Conservation (phyloP, 2,888 invertebrate species). For the Dastarcus helophoroides region DNA sequence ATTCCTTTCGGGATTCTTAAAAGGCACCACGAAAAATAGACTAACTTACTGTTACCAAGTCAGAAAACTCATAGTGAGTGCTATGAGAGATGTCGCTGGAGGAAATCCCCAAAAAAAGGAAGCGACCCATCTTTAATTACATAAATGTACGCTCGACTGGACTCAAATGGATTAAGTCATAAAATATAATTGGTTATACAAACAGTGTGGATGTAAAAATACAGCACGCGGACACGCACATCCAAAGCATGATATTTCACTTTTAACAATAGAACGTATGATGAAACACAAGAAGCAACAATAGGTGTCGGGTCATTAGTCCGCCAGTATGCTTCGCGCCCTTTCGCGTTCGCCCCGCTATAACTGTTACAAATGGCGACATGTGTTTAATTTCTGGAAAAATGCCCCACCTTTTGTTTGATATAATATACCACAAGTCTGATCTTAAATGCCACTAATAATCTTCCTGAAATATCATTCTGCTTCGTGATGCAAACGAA, state of each 20-base stretch:
- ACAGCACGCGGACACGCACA: constrained; percentile 21
- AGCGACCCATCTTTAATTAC: constrained; percentile 19
- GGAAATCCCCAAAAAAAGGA: constrained; percentile 5
- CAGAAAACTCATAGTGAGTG: too few species aligned
- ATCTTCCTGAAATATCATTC: not conserved
- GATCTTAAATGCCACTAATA: too few species aligned
- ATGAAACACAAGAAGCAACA: constrained; percentile 19
- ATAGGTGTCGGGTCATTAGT: constrained; percentile 12
- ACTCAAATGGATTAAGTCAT: constrained; percentile 25
- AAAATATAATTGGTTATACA: constrained; percentile 25
- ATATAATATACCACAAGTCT: too few species aligned
- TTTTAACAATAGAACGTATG: constrained; percentile 20
- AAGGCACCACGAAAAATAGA: too few species aligned
- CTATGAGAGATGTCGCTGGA: too few species aligned
- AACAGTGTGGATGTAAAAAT: constrained; percentile 19
- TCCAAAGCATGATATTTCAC: constrained; percentile 20
- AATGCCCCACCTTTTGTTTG: not conserved
- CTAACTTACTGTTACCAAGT: too few species aligned
- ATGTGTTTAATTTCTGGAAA: not conserved
- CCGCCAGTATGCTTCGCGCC: constrained; percentile 4
- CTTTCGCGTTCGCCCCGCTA: not conserved
- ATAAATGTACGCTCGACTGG: constrained; percentile 20
- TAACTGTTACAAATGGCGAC: not conserved
- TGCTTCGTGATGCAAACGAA: too few species aligned
- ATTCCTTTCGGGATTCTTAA: too few species aligned